These are phyloP conservation scores for Spinus olivaceus DNA, from an alignment of 2,797 vertebrate species.

Conservation along the genomic window DNA sequence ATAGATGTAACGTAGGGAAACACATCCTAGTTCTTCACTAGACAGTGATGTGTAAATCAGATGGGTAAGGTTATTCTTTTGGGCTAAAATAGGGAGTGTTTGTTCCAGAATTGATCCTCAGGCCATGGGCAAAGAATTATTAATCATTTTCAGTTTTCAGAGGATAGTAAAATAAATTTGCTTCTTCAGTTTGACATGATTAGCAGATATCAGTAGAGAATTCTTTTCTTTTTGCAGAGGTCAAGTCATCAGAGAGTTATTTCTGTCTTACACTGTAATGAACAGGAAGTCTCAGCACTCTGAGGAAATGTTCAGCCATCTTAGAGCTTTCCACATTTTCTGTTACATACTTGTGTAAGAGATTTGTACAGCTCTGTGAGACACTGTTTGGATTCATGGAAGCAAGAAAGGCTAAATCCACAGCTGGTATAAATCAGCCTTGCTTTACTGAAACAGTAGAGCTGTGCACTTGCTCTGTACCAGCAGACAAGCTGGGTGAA, in stretches of 20 bases:
- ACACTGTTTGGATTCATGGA: not conserved
- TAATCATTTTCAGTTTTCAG: not conserved
- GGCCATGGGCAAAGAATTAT: not conserved
- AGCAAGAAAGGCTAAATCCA: not conserved
- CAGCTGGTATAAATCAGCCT: slow-evolving; percentile 1
- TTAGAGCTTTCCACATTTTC: slow-evolving; percentile 1
- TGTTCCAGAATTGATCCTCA: slow-evolving; percentile 4
- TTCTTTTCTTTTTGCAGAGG: not conserved
- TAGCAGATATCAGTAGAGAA: not conserved
- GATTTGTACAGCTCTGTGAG: not conserved
- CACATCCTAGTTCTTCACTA: not conserved
- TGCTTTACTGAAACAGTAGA: not conserved
- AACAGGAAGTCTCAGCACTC: not conserved
- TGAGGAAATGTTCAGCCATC: not conserved
- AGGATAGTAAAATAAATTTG: not conserved
- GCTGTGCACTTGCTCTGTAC: not conserved
- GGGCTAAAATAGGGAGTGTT: not conserved
- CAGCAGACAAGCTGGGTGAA: not conserved
- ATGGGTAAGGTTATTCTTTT: not conserved
- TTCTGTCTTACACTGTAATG: not conserved
- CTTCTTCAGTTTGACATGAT: not conserved
- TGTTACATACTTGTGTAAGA: not conserved
- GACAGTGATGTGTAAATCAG: slow-evolving; percentile 1
- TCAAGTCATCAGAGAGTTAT: not conserved
- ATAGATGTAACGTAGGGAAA: not conserved